phyloP scores from a whole-genome alignment of 1,140 invertebrate species.

The Augochlora pura region DNA sequence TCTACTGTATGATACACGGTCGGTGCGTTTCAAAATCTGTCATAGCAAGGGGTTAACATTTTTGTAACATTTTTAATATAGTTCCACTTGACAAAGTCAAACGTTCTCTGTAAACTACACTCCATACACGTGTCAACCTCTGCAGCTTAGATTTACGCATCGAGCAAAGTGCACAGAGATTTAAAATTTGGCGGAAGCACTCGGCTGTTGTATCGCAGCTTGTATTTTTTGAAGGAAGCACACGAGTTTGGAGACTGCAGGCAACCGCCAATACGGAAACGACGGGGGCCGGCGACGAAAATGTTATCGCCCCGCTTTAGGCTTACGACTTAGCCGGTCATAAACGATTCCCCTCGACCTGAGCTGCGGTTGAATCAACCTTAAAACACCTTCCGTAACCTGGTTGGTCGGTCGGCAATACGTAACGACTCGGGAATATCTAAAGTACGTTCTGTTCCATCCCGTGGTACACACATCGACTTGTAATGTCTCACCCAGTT shows the following conservation, averaged over 20 bases:
- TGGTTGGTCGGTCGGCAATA: constrained; percentile 22
- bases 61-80: too few relatives aligned
- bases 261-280: constrained; percentile 32
- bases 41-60: too few relatives aligned
- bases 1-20: too few relatives aligned
- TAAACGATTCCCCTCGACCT: constrained; percentile 55
- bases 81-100: too few relatives aligned
- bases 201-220: constrained; percentile 7
- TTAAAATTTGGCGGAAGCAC: not conserved
- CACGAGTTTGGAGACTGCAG: constrained; percentile 1
- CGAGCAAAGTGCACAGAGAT: too few relatives aligned
- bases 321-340: constrained; percentile 51
- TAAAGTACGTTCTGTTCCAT: constrained; percentile 15
- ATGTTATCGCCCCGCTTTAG: constrained; percentile 42
- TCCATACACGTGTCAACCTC: too few relatives aligned
- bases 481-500: constrained; percentile 2
- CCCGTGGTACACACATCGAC: not conserved
- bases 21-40: too few relatives aligned
- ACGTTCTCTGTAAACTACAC: too few relatives aligned
- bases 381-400: constrained; percentile 52
- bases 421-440: constrained; percentile 27
- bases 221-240: not conserved
- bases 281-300: not conserved
- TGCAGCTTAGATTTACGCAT: too few relatives aligned
- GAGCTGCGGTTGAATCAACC: constrained; percentile 56